Evolutionary conservation across 2,113 vertebrate species (phyloP), one percentile per base, ranked within the genome.

Genomic region (Athene noctua): DNA sequence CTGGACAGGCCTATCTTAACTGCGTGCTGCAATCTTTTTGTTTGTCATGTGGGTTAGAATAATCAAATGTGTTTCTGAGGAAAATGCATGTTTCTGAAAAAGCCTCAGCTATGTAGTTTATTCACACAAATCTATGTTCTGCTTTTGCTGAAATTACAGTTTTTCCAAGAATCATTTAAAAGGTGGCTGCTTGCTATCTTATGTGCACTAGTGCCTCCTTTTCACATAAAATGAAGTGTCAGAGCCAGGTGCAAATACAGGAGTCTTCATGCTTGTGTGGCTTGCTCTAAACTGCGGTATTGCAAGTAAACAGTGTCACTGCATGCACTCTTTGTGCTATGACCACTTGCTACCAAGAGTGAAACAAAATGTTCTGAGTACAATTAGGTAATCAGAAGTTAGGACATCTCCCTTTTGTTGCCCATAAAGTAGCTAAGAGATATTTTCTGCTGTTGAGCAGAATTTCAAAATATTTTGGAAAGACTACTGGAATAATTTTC

Each of bases 381-480:
- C 84, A 72, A 11, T 93, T 94, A 95, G 61, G 87, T 94, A 95
- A 88, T 90, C 78, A 85, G 54, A 90, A 91, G 51, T 94, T 85
- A 93, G 70, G 62, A 87, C 95, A 73, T 88, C 68, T 85, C 40
- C 34, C 62, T 96, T 84, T 72, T 77, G 40, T 86, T 16, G 55
- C 58, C 65, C 54, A n/a, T 79, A 46, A 92, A 94, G 36, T 87
- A 91, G 73, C 84, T 87, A 65, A 85, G 71, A 52, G 34, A 29
- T 89, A 27, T 92, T 85, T 81, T 49, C 34, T 75, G 25, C 80
- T 65, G 30, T 77, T 95, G 70, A 92, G 57, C 36, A 79, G 30
- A 80, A 87, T 96, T 95, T 96, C 84, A 89, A 90, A 94, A 95
- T 82, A 68, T 61, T 96, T 94, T 96, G 74, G 87, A 96, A 94